Base-by-base conservation (phyloP, 2,797 vertebrate species). In the Muscicapa comitata region DNA sequence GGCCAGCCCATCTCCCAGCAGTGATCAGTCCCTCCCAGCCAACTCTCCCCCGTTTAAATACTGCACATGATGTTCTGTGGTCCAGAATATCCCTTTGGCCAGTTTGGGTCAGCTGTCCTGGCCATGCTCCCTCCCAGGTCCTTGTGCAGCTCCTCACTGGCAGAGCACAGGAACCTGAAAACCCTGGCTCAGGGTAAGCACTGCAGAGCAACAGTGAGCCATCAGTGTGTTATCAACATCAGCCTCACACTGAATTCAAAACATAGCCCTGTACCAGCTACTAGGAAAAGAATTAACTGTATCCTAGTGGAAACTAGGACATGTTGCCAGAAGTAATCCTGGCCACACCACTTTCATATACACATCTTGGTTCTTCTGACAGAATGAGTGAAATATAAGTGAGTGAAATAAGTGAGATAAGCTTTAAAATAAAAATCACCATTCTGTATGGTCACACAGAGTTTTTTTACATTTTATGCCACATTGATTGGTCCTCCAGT, bases 61-160 rank as follows among this genome's bases (percentile, higher is more conserved):
- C 11, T 29, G 29, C 1, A 20, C 19, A 25, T 45, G 29, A 45
- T 0, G 2, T 8, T 53, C 10, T 45, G 0, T 38, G 11, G 5
- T 45, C 23, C 18, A 19, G 38, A 45, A 29, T 24, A 9, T 53
- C 24, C 13, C 13, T 40, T 13, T 58, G 47, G 17, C 9, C 47
- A 8, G 16, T 47, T 53, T 0, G 0, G 20, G 20, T 14, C 54
- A 61, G 28, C 54, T 61, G 54, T 38, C 29, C 54, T 47, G 47
- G 33, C 24, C 17, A 8, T 40, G 9, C 2, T 61, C 28, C 40
- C 17, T 76, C 62, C 19, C 45, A 38, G 23, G 10, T 59, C 38
- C 13, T 85, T 9, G 28, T 45, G 38, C 10, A 45, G 33, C 47
- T 68, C 47, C 63, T 76, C 63, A 40, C 73, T 61, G 55, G 25